Base-by-base conservation (phyloP, 2,888 invertebrate genomes). In the Nemotelus pantherinus region DNA sequence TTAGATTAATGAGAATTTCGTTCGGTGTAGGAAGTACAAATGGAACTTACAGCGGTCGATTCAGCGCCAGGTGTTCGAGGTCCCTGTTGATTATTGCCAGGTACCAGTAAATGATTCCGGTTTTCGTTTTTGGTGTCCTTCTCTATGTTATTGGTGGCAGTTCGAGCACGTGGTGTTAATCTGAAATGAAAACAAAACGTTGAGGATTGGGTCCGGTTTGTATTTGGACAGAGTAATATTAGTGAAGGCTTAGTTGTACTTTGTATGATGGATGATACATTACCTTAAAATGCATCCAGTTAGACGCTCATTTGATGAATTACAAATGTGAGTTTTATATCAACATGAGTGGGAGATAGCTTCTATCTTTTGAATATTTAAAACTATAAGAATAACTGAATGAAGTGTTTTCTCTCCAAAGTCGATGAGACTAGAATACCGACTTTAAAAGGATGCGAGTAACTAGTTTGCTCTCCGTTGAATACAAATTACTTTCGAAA, bases 11-110 rank as follows among this genome's bases (percentile, higher is more conserved):
- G 4, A 47, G 47, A 67, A 50, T 48, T 39, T 45, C 41, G 39
- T 77, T 60, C 25, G 25, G 25, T 25, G 25, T 25, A 25, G 25
- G 25, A 25, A 25, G 25, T 25, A 25, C 25, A 25, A 25, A 25
- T 25, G 25, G 25, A 25, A 79, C 80, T 83, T 86, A 92, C 92
- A 88, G 91, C 91, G 68, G 92, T 91, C 43, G 80, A 77, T 80
- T 90, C 89, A 83, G 92, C 92, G 82, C 92, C 92, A 45, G 92
- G 92, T 48, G 92, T 92, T 79, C 92, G 89, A 78, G 93, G 92
- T 80, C 92, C 90, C 82, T 91, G 85, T 67, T 80, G 80, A 77
- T 76, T 78, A 65, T 57, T 78, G 44, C 76, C 74, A 41, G 78
- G 78, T 9, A 79, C 77, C 25, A 79, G 75, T 39, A 78, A 48